phyloP scores from a whole-genome alignment of 2,113 vertebrate species.

The Rallus limicola region DNA sequence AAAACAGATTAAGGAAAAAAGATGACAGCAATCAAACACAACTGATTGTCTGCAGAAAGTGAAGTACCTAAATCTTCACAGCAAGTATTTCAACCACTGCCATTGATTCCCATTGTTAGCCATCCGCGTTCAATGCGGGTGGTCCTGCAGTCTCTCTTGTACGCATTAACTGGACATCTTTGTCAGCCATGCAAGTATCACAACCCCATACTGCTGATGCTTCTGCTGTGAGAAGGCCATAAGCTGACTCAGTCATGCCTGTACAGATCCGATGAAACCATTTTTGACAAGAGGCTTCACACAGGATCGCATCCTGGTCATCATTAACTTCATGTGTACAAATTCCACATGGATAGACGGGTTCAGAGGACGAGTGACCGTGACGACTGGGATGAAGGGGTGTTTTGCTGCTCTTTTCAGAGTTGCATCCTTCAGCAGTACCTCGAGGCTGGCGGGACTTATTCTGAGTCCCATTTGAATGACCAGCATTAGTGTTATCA shows the following conservation, averaged over 20 bases:
- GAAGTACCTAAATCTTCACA: conserved; percentile 19
- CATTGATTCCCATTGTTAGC: conserved; percentile 6
- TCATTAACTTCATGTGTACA: conserved; percentile 85
- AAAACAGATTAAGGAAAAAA: not conserved
- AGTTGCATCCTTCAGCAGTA: conserved; percentile 54
- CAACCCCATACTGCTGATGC: conserved; percentile 85
- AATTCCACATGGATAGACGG: conserved; percentile 82
- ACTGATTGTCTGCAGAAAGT: conserved; percentile 51
- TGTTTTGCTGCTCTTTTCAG: conserved; percentile 75
- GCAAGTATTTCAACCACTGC: not conserved
- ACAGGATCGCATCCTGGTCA: conserved; percentile 86
- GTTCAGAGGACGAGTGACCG: conserved; percentile 73
- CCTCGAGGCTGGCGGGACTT: conserved; percentile 73
- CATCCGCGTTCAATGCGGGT: conserved; percentile 51
- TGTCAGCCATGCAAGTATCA: conserved; percentile 85
- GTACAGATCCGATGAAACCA: conserved; percentile 89
- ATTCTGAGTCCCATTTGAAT: conserved; percentile 74
- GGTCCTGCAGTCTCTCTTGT: conserved; percentile 68
- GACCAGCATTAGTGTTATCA: conserved; percentile 73
- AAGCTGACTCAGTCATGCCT: conserved; percentile 88
- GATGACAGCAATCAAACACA: not conserved
- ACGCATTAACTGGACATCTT: conserved; percentile 79
- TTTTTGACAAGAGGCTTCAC: conserved; percentile 86
- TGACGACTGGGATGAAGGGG: conserved; percentile 70
- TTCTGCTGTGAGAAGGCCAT: conserved; percentile 84